These are phyloP conservation scores for Miniopterus natalensis DNA, from an alignment of 2,113 vertebrate genomes.

Conservation along the genomic window DNA sequence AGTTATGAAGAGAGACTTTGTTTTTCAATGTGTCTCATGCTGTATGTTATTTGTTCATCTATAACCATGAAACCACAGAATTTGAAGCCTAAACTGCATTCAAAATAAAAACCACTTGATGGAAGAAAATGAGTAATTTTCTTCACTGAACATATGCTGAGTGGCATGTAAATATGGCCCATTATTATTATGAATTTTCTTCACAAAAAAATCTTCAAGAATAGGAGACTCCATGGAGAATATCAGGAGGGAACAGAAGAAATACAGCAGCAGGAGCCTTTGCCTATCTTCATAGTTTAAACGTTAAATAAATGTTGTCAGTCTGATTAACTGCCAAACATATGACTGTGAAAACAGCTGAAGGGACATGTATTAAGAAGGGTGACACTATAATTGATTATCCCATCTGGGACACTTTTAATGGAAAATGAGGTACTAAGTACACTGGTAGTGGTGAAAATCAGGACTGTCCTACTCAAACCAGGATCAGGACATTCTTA, in stretches of 20 bases:
- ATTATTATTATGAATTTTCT: slow-evolving; percentile 46
- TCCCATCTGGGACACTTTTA: neutral
- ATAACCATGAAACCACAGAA: slow-evolving; percentile 8
- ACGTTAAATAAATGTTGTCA: slow-evolving; percentile 38
- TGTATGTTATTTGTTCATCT: slow-evolving; percentile 13
- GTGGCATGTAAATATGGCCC: slow-evolving; percentile 46
- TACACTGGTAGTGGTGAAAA: neutral
- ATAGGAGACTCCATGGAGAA: neutral
- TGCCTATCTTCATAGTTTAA: neutral
- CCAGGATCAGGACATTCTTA: neutral
- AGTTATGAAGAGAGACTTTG: slow-evolving; percentile 2
- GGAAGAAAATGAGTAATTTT: neutral
- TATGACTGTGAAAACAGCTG: neutral
- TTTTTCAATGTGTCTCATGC: slow-evolving; percentile 39
- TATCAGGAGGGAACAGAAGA: slow-evolving; percentile 27
- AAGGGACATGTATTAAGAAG: slow-evolving; percentile 6
- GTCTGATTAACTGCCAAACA: slow-evolving; percentile 53
- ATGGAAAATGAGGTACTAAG: neutral
- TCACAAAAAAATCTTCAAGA: slow-evolving; percentile 48
- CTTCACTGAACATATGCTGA: slow-evolving; percentile 17
- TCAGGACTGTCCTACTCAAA: neutral
- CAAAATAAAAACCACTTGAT: slow-evolving; percentile 54
- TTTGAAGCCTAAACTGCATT: slow-evolving; percentile 24
- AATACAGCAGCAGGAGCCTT: neutral
- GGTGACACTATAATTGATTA: neutral